Conservation (phyloP, 2,113 vertebrate species). For the Ictidomys tridecemlineatus region DNA sequence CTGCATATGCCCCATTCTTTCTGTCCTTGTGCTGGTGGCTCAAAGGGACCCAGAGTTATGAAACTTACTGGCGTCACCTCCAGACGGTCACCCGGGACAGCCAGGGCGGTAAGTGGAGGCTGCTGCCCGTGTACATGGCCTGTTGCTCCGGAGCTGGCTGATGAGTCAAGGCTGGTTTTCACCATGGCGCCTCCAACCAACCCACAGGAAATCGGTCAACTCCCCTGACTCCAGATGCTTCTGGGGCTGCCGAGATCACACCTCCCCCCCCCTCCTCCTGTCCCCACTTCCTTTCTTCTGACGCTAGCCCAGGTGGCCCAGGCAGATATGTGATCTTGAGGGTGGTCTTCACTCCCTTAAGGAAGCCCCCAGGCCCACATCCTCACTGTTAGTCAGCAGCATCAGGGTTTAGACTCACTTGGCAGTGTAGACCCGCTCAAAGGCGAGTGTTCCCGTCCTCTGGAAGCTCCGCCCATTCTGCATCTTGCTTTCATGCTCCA, state of each 20-base stretch:
- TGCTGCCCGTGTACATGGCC: rapidly evolving
- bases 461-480: constrained; percentile 85
- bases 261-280: neutral
- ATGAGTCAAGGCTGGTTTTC: neutral
- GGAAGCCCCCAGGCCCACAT: no score
- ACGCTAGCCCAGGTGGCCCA: neutral
- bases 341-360: neutral
- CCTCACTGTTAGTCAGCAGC: neutral
- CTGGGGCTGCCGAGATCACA: neutral
- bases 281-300: neutral
- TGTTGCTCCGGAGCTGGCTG: neutral
- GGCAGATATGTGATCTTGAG: neutral
- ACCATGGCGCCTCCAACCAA: neutral
- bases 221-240: neutral
- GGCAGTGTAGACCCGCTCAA: constrained; percentile 94
- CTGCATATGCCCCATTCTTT: neutral
- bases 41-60: neutral
- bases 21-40: neutral
- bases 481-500: constrained; percentile 92
- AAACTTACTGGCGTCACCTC: neutral
- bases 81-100: neutral
- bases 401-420: constrained; percentile 91
- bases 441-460: constrained; percentile 84
- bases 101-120: rapidly evolving
- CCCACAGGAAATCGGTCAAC: constrained; percentile 47